Evolutionary conservation across 2,113 vertebrate genomes (phyloP).

Genomic region (Ceratotherium simum): DNA sequence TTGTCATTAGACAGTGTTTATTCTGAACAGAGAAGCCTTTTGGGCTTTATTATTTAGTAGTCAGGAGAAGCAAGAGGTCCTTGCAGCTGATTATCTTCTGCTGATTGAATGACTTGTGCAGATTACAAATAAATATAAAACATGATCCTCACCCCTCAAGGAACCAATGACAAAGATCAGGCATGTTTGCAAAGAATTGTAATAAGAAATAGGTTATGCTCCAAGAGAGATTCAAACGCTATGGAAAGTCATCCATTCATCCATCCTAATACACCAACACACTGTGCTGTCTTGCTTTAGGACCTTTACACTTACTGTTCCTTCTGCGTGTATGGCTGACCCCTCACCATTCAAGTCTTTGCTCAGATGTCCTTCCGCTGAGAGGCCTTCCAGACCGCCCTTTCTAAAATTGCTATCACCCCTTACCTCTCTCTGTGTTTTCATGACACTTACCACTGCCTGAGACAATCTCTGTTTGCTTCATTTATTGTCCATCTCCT

Average conservation of each 20-base stretch:
- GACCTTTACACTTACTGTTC: neutral
- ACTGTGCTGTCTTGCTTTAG: neutral
- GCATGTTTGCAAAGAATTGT: neutral
- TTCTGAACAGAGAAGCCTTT: neutral
- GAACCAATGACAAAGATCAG: conserved; percentile 24
- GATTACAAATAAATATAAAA: conserved; percentile 48
- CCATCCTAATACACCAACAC: neutral
- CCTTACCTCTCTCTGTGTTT: neutral
- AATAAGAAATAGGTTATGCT: neutral
- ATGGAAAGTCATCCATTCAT: neutral
- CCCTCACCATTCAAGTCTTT: neutral
- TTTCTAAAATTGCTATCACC: neutral
- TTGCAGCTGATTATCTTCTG: conserved; percentile 21
- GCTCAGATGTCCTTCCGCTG: neutral
- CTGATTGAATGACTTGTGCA: conserved; percentile 42
- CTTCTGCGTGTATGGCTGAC: fast-evolving
- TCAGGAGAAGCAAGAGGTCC: conserved; percentile 4
- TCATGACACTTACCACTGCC: neutral
- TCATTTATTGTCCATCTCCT: neutral
- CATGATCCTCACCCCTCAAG: neutral
- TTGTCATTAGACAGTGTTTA: neutral
- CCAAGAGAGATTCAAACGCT: neutral
- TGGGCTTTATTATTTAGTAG: neutral
- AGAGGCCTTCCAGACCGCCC: neutral
- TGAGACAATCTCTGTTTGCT: neutral